These are phyloP conservation scores for Rhaphigaster nebulosa DNA, from an alignment of 2,888 invertebrate species.

Conservation along the genomic window DNA sequence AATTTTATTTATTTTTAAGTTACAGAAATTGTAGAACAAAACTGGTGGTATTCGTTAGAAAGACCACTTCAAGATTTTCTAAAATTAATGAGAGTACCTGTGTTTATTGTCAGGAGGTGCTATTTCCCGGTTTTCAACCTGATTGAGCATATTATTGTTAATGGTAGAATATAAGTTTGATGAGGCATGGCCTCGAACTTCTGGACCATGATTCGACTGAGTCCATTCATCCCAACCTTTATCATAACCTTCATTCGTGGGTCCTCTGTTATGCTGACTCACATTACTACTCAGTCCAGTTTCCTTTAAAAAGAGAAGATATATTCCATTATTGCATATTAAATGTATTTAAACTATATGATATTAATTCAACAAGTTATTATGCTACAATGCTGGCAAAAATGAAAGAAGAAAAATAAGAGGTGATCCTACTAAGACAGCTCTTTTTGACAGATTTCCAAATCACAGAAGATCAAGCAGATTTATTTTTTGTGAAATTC, in stretches of 20 bases:
- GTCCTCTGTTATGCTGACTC: slow-evolving; percentile 38
- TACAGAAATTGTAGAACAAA: no score
- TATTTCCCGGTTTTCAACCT: slow-evolving; percentile 64
- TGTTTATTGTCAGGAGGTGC: slow-evolving; percentile 62
- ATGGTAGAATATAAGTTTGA: slow-evolving; percentile 5
- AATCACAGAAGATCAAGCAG: no score
- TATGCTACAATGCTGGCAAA: no score
- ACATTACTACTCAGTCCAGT: slow-evolving; percentile 43
- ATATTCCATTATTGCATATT: neutral
- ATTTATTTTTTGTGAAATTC: no score
- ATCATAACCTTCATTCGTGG: neutral
- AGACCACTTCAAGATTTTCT: neutral
- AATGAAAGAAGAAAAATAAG: no score
- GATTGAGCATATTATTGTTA: slow-evolving; percentile 59
- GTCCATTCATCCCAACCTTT: slow-evolving; percentile 47
- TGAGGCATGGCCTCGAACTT: slow-evolving; percentile 27
- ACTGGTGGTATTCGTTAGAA: no score
- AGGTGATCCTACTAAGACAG: no score
- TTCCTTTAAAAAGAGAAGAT: slow-evolving; percentile 10
- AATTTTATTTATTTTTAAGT: neutral
- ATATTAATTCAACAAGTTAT: neutral
- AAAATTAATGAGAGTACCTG: slow-evolving; percentile 6
- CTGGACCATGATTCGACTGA: neutral
- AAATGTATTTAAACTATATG: no score
- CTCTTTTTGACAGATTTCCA: no score